A percentile compares a stretch with the other conserved stretches of the same genome.
Conservation (phyloP, 2,888 invertebrate species). For the Platynereis dumerilii region DNA sequence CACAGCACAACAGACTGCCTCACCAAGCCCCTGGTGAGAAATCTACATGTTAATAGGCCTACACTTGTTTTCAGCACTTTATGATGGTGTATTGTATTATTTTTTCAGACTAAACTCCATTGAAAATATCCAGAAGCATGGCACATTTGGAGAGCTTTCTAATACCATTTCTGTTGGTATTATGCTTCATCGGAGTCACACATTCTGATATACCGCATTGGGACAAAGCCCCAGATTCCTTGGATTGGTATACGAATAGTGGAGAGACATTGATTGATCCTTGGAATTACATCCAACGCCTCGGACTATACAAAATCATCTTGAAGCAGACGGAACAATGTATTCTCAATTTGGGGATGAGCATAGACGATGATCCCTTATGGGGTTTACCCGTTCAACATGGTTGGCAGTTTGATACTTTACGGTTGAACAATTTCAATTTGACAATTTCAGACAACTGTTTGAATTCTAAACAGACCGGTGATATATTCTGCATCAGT, state of each 20-base stretch:
- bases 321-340: slow-evolving; percentile 12
- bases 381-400: slow-evolving; percentile 31
- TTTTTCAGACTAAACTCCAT: no score
- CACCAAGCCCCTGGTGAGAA: no score
- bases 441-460: not conserved
- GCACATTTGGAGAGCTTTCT: no score
- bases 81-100: no score
- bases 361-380: slow-evolving; percentile 23
- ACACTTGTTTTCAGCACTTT: no score
- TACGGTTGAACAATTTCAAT: slow-evolving; percentile 6
- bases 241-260: not conserved
- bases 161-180: no score
- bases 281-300: slow-evolving; percentile 28
- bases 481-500: slow-evolving; percentile 10
- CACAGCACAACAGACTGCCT: no score
- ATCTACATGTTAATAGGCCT: no score
- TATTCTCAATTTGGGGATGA: slow-evolving; percentile 19
- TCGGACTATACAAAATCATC: slow-evolving; percentile 24
- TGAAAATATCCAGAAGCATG: no score
- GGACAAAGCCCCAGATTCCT: slow-evolving; percentile 4
- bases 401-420: slow-evolving; percentile 25
- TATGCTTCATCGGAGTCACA: no score
- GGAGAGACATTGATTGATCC: slow-evolving; percentile 20
- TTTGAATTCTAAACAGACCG: not conserved
- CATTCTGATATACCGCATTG: slow-evolving; percentile 11